Base-by-base conservation (phyloP, 2,888 invertebrate genomes). In the Trachelus tabidus region DNA sequence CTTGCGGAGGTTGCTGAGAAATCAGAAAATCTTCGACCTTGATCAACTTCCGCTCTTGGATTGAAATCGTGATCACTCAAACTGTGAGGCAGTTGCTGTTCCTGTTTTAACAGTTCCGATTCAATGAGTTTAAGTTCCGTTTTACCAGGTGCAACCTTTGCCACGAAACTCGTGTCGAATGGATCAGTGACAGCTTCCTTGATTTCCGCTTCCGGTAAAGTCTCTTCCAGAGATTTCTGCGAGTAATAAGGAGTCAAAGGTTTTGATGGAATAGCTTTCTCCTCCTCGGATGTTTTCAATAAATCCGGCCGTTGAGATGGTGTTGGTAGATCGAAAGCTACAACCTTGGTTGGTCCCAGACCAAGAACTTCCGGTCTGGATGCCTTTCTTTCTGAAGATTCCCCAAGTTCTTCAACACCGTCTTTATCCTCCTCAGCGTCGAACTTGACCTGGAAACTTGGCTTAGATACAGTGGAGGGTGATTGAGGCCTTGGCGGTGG, bases 221-320 rank as follows among this genome's bases (percentile, higher is more conserved):
- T 93, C 77, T 93, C 91, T 85, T 94, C 94, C 33, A 90, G 77
- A 0, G 90, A 89, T 40, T 89, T 90, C 81, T 95, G 92, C 0
- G 95, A 94, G 90, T 97, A 97, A 87, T 96, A 97, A 0, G 97
- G 97, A 6, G 97, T 97, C 76, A 96, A 89, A 4, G 97, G 97
- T 88, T 97, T 96, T 35, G 92, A 92, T 0, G 89, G 87, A 76
- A 94, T 92, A 87, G 94, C 94, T 40, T 91, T 92, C 81, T 92
- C 92, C 87, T 95, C 95, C 81, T 93, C 93, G 79, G 91, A 92
- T n/a, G 92, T 91, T 30, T 92, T 92, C 15, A 96, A 92, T 76
- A 95, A 90, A 88, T 95, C 94, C 4, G 90, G 90, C 80, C 91
- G 87, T 75, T 89, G 86, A 1, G 90, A 89, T 11, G 93, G 92